Evolutionary conservation across 2,113 vertebrate species (phyloP).

Genomic region (Aegotheles bennettii): DNA sequence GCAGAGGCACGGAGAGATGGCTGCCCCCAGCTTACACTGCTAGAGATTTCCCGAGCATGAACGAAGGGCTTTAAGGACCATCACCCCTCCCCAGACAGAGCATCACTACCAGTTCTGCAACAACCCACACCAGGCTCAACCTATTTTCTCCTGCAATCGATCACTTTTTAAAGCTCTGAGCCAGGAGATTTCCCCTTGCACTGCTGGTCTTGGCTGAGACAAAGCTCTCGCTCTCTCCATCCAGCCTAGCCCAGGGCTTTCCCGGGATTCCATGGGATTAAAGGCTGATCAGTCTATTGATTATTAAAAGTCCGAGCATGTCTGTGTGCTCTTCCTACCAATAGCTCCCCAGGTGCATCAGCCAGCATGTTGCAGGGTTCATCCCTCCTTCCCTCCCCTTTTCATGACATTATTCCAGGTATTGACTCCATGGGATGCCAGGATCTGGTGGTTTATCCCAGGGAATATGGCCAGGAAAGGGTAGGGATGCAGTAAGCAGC

Average conservation of each 20-base stretch:
- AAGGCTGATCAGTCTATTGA: neutral
- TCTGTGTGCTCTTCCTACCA: neutral
- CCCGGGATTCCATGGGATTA: neutral
- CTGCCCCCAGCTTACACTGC: neutral
- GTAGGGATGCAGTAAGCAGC: neutral
- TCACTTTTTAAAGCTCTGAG: neutral
- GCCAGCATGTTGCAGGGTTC: rapidly evolving
- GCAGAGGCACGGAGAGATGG: neutral
- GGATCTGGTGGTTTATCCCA: neutral
- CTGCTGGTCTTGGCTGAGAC: neutral
- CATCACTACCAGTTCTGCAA: neutral
- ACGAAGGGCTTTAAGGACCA: neutral
- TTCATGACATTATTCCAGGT: neutral
- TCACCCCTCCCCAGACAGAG: neutral
- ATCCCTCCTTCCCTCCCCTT: neutral
- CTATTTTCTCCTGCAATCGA: neutral
- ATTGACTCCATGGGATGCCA: neutral
- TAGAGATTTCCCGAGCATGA: neutral
- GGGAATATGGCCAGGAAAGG: neutral
- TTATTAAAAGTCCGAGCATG: rapidly evolving
- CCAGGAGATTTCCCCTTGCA: neutral
- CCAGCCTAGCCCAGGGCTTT: neutral
- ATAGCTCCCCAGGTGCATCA: neutral
- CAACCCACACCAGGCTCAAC: neutral
- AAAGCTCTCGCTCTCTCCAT: neutral